Conservation (phyloP, 2,113 vertebrate genomes). For the Lampris megalopsis region DNA sequence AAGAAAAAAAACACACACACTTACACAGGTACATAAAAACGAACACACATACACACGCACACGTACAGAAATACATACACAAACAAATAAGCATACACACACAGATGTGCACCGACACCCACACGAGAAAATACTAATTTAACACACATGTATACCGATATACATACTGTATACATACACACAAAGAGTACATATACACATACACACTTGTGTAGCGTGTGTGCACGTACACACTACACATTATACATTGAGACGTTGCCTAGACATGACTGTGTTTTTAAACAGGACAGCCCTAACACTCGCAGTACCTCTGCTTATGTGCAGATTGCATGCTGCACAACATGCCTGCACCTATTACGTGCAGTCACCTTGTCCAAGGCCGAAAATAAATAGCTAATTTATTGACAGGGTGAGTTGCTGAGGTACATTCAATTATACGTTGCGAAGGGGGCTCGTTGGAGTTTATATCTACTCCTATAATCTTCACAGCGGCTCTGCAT, state of each 20-base stretch:
- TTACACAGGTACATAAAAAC: too few relatives aligned
- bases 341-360: constrained; percentile 20
- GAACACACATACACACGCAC: too few relatives aligned
- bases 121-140: too few relatives aligned
- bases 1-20: too few relatives aligned
- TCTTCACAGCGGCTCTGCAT: constrained; percentile 44
- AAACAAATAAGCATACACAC: too few relatives aligned
- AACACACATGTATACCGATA: too few relatives aligned
- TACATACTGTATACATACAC: too few relatives aligned
- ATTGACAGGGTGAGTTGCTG: constrained; percentile 45
- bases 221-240: constrained; percentile 1
- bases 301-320: constrained; percentile 16
- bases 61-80: too few relatives aligned
- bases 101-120: too few relatives aligned
- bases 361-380: constrained; percentile 66
- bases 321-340: constrained; percentile 22
- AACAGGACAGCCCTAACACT: constrained; percentile 18
- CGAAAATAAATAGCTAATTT: constrained; percentile 65
- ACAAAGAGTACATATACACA: too few relatives aligned
- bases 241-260: constrained; percentile 7
- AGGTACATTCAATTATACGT: constrained; percentile 58
- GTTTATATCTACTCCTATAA: constrained; percentile 56
- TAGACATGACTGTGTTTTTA: constrained; percentile 50
- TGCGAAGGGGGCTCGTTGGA: constrained; percentile 26
- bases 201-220: too few relatives aligned